These are phyloP conservation scores for Acipenser transmontanus DNA, from an alignment of 2,797 vertebrate genomes.

Conservation along the genomic window DNA sequence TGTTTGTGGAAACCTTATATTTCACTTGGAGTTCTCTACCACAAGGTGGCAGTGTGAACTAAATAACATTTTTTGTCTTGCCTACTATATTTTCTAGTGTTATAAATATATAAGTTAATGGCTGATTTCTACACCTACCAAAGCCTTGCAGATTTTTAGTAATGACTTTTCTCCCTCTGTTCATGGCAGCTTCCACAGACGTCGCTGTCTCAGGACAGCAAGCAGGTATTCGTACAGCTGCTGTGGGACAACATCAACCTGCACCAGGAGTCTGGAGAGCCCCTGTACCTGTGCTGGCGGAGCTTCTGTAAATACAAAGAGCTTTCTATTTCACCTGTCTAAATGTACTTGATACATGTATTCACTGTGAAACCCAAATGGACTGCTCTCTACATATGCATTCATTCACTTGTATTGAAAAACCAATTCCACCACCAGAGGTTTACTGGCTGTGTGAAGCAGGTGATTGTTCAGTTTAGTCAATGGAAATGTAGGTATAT, in stretches of 20 bases:
- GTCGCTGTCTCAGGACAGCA: constrained; percentile 86
- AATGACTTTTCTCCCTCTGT: constrained; percentile 23
- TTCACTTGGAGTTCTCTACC: no score
- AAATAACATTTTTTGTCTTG: background rate
- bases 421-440: no score
- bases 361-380: no score
- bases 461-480: no score
- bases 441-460: no score
- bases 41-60: background rate
- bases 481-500: no score
- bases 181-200: constrained; percentile 76
- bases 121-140: background rate
- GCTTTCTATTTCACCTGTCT: no score
- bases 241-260: constrained; percentile 97
- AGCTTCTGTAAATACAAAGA: constrained; percentile 73
- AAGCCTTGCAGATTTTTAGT: background rate
- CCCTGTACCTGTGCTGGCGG: constrained; percentile 87
- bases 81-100: background rate
- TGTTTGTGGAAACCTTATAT: no score
- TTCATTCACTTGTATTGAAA: no score
- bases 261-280: constrained; percentile 81
- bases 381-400: no score
- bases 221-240: constrained; percentile 86
- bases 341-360: no score
- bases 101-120: constrained; percentile 4